Base-by-base conservation (phyloP, 2,113 vertebrate genomes). In the Donacobius atricapilla region DNA sequence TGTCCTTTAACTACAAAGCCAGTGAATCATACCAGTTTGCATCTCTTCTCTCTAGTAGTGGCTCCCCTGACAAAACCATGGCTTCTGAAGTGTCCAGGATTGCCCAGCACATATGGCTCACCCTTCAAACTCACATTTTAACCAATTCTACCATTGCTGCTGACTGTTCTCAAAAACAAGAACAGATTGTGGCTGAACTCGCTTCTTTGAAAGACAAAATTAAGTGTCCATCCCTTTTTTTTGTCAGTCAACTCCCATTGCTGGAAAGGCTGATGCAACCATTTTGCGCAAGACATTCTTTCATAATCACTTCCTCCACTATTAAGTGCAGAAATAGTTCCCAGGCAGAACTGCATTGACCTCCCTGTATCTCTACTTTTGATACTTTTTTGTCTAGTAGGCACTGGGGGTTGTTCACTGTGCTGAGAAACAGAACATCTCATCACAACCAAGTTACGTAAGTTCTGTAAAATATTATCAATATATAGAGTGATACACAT, bases 251-350 rank as follows among this genome's bases (percentile, higher is more conserved):
- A 14, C 3, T 13, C 51, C 56, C 40, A 30, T 30, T 16, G 3
- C 78, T 88, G 69, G 37, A 70, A 92, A 47, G 9, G 69, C 64
- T 96, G 86, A 94, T 76, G 88, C 64, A 96, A 96, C 3, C 2
- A 39, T 39, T 89, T 93, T 79, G 72, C 19, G 0, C n/a, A 93
- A 95, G 50, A 60, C 23, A 25, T 39, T 72, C 37, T 97, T 96
- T 96, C 95, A 65, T 60, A 93, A 95, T 40, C n/a, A 33, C 45
- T 96, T 96, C 93, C 80, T 75, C 39, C 30, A 39, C 61, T 65
- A 45, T 24, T 35, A 78, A 57, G 57, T 13, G 37, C 47, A 89
- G 64, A 92, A 93, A 50, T 9, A 82, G 60, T 42, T 90, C 56
- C n/a, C 44, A 53, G n/a, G 83, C 57, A 89, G 37, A 91, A 58